Evolutionary conservation across 1,140 invertebrate species (phyloP).

Genomic region (Melanaphis sacchari): DNA sequence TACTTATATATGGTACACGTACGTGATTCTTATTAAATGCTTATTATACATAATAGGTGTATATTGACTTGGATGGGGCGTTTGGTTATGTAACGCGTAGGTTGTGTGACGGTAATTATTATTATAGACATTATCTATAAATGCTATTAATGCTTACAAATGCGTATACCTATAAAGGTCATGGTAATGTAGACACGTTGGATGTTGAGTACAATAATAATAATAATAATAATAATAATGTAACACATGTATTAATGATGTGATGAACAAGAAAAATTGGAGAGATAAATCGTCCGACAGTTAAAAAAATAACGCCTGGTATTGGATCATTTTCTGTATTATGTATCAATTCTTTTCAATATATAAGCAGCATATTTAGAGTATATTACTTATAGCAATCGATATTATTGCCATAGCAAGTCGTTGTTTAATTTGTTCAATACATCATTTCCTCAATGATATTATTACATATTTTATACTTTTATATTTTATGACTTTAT

Average conservation of each 20-base stretch:
- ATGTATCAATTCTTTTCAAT: neutral
- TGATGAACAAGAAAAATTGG: neutral
- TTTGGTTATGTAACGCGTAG: neutral
- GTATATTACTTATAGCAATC: neutral
- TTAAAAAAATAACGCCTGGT: neutral
- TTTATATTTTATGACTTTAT: neutral
- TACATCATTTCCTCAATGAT: neutral
- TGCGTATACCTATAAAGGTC: neutral
- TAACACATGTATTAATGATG: neutral
- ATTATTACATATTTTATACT: neutral
- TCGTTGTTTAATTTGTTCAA: neutral
- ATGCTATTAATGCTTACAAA: neutral
- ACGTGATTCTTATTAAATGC: neutral
- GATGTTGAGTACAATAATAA: neutral
- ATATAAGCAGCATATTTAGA: neutral
- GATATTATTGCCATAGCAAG: neutral
- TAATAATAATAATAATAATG: neutral
- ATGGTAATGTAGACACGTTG: neutral
- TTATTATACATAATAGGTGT: neutral
- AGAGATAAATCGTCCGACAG: neutral
- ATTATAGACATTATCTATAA: neutral
- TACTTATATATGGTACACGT: neutral
- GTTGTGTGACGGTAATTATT: neutral
- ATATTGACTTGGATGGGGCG: neutral
- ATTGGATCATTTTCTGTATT: neutral